Evolutionary conservation across 2,797 vertebrate genomes (phyloP).

Genomic region (Leontocebus nigricollis): DNA sequence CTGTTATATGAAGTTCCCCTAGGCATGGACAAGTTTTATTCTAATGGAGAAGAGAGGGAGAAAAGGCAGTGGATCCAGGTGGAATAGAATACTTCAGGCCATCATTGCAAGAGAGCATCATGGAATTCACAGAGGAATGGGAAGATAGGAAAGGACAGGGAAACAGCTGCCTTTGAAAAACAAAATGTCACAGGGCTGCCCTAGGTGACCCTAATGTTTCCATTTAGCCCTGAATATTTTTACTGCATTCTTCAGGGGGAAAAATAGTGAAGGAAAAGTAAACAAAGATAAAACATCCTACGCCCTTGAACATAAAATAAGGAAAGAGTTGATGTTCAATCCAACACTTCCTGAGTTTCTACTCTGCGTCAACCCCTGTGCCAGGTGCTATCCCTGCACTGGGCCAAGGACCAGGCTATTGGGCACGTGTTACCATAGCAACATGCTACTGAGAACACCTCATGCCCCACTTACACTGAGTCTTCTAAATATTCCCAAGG

Average conservation of each 20-base stretch:
- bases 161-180: not conserved
- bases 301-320: not conserved
- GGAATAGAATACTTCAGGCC: not conserved
- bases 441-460: not conserved
- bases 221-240: not conserved
- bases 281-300: not conserved
- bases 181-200: not conserved
- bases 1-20: not conserved
- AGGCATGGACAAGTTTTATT: not conserved
- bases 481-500: constrained; percentile 2
- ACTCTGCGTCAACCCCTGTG: not conserved
- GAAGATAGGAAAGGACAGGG: not conserved
- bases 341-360: not conserved
- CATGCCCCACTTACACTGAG: not conserved
- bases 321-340: not conserved
- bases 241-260: not conserved
- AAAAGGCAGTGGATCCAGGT: too few species aligned
- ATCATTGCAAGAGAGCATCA: not conserved
- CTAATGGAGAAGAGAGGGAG: not conserved
- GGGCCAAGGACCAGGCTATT: not conserved
- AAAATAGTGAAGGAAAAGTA: not conserved
- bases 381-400: not conserved
- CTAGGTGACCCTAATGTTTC: not conserved
- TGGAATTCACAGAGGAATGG: not conserved
- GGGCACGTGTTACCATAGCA: not conserved